Evolutionary conservation across 2,888 invertebrate species (phyloP).

Genomic region (Blomia tropicalis): DNA sequence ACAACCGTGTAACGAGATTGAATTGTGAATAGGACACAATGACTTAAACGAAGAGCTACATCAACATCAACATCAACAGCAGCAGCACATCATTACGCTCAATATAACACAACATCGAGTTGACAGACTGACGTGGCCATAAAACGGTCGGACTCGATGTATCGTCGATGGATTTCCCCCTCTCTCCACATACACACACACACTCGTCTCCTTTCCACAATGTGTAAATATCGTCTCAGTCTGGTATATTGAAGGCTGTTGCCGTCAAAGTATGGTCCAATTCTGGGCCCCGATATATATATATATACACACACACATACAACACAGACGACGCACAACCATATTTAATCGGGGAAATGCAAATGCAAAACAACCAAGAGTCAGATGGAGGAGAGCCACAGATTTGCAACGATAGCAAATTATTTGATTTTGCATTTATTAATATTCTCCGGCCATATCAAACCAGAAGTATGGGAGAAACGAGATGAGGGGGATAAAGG

Average conservation of each 20-base stretch:
- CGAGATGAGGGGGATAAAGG: too few relatives aligned
- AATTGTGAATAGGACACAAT: too few relatives aligned
- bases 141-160: too few relatives aligned
- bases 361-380: background rate
- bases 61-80: too few relatives aligned
- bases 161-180: too few relatives aligned
- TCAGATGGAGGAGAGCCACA: conserved; percentile 1
- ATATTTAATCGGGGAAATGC: background rate
- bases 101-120: conserved; percentile 15
- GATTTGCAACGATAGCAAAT: conserved; percentile 4
- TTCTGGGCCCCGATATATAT: too few relatives aligned
- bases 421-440: conserved; percentile 14
- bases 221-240: conserved; percentile 8
- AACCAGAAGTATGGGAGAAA: background rate
- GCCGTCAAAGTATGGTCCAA: background rate
- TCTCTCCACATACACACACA: too few relatives aligned
- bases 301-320: too few relatives aligned
- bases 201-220: background rate
- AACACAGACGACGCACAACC: too few relatives aligned
- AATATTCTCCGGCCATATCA: background rate
- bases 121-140: conserved; percentile 12
- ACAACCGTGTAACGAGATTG: too few relatives aligned
- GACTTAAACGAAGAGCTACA: too few relatives aligned
- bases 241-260: background rate
- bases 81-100: conserved; percentile 14